Percentiles rank a stretch among this genome's conserved stretches.
These are phyloP conservation scores for Vireo griseus DNA, from an alignment of 2,797 vertebrate species.

Conservation along the genomic window DNA sequence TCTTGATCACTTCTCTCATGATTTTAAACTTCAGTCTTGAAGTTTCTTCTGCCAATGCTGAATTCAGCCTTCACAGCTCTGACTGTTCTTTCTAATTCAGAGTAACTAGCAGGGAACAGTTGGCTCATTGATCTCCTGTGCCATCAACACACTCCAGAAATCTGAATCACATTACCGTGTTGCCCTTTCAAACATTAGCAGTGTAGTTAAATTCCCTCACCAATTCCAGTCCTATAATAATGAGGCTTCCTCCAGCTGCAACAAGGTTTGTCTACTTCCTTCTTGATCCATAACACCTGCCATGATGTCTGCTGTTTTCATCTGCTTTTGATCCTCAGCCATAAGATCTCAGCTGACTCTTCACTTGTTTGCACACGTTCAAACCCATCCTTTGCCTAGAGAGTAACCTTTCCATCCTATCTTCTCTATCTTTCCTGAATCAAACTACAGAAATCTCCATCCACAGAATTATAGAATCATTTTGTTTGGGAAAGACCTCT, in stretches of 20 bases:
- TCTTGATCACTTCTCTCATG: not conserved
- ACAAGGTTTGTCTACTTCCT: not conserved
- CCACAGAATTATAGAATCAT: not conserved
- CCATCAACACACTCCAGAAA: not conserved
- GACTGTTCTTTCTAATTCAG: not conserved
- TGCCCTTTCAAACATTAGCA: not conserved
- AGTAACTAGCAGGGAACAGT: not conserved
- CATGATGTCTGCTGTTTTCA: not conserved
- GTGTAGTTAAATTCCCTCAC: not conserved
- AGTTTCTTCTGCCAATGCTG: not conserved
- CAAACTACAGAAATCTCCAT: not conserved
- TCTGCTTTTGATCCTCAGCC: not conserved
- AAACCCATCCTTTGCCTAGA: not conserved
- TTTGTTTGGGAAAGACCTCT: not conserved
- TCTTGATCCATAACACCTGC: not conserved
- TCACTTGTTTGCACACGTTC: not conserved
- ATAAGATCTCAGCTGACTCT: not conserved
- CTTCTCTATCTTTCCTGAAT: not conserved
- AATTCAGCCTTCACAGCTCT: not conserved
- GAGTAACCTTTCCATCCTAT: not conserved
- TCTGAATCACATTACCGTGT: not conserved
- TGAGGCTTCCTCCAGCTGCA: not conserved
- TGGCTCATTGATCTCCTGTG: rapidly evolving
- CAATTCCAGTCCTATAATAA: not conserved
- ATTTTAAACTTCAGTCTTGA: not conserved